Evolutionary conservation across 1,140 invertebrate genomes (phyloP).

Genomic region (Formica selysi): DNA sequence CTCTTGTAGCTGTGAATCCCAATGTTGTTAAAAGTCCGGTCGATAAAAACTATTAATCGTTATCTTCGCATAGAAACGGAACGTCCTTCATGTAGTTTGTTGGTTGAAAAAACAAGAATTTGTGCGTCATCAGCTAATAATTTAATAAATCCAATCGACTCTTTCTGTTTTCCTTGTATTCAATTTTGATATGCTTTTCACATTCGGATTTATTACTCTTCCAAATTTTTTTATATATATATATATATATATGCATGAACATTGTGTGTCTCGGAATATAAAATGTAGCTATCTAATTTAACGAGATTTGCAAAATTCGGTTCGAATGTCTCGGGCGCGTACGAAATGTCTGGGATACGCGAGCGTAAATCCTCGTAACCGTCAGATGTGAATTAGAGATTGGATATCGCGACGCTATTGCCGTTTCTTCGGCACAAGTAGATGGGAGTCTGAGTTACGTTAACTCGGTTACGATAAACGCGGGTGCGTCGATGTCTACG

Average conservation of each 20-base stretch:
- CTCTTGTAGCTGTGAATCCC: conserved; percentile 40
- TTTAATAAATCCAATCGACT: conserved; percentile 1
- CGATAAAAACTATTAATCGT: conserved; percentile 61
- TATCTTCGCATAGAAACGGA: conserved; percentile 23
- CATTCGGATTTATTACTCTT: conserved; percentile 11
- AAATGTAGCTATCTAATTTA: conserved; percentile 10
- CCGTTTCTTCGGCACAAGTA: conserved; percentile 59
- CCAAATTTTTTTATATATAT: too few relatives aligned
- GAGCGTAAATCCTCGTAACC: conserved; percentile 29
- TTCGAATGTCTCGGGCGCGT: background rate
- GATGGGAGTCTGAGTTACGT: conserved; percentile 54
- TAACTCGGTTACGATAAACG: conserved; percentile 58
- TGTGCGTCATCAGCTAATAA: conserved; percentile 34
- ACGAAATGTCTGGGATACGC: conserved; percentile 25
- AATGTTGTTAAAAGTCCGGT: conserved; percentile 36
- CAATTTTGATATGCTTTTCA: background rate
- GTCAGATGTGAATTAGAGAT: conserved; percentile 60
- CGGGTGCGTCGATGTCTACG: background rate
- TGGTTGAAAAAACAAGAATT: conserved; percentile 10
- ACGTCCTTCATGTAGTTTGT: background rate
- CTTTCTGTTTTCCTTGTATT: background rate
- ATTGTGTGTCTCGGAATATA: background rate
- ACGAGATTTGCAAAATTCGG: conserved; percentile 25
- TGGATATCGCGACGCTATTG: conserved; percentile 51
- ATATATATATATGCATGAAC: background rate